Base-by-base conservation (phyloP, 2,113 vertebrate genomes). In the Phaethon lepturus region DNA sequence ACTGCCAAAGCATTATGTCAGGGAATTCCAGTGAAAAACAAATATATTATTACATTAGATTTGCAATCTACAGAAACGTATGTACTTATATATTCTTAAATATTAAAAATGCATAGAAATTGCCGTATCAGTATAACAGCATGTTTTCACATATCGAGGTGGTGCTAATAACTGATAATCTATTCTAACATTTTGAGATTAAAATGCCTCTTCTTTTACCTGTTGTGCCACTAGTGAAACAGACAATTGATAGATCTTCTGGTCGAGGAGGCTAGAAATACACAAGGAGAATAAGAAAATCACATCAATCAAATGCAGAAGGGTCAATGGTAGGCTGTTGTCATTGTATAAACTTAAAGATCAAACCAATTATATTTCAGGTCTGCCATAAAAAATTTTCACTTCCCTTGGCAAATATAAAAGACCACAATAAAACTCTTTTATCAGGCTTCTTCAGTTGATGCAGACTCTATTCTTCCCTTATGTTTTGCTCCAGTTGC, bases 221-320 rank as follows among this genome's bases (percentile, higher is more conserved):
- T 99, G 99, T 99, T 26, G 99, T 99, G 86, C 99, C 99, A 40
- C 99, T 99, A 58, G 99, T 99, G 92, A 99, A 99, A 96, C 99
- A 99, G 72, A 99, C 99, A 86, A 99, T 99, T 24, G 99, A 99
- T 38, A 99, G 98, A 95, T 99, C 99, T 50, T 99, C 99, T 38
- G 99, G 99, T 59, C 97, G 97, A 20, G 99, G 99, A 74, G 99
- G 99, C 99, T 99, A 95, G 64, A 94, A 94, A 96, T 11, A 68
- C 71, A 95, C 71, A 94, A 72, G 58, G 9, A 97, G 83, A 96
- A 96, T 49, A 96, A 62, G 40, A 28, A 95, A 71, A 81, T 44
- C 18, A 28, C 68, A 88, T 95, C 58, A 93, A 5, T 94, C 33
- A 53, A 60, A 50, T 3, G 14, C 26, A 49, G 62, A 75, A 28